Conservation (phyloP, 2,797 vertebrate species). For the Cuniculus paca region DNA sequence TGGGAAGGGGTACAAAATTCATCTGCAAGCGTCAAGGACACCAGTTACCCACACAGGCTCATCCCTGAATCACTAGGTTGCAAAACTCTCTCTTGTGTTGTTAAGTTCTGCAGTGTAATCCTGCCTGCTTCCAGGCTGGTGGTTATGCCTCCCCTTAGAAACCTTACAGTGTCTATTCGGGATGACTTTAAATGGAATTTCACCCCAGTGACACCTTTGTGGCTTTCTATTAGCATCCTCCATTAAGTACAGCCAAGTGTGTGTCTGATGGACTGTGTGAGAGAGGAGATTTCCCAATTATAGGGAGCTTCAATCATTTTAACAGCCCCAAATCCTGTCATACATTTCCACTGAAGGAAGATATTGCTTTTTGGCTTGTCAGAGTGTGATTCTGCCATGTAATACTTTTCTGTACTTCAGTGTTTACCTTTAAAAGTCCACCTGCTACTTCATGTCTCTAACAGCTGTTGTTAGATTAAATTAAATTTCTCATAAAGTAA, state of each 20-base stretch:
- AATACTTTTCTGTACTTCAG: constrained; percentile 13
- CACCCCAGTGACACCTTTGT: constrained; percentile 66
- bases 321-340: constrained; percentile 17
- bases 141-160: constrained; percentile 72
- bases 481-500: constrained; percentile 70
- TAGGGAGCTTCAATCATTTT: constrained; percentile 47
- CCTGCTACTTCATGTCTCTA: neutral
- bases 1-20: neutral
- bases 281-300: constrained; percentile 71
- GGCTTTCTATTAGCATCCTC: constrained; percentile 65
- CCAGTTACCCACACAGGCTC: neutral
- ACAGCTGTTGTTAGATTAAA: constrained; percentile 14
- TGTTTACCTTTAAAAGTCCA: constrained; percentile 63
- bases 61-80: neutral
- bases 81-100: constrained; percentile 30
- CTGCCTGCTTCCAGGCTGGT: constrained; percentile 28
- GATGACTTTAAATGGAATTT: constrained; percentile 74
- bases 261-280: constrained; percentile 50
- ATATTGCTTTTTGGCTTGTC: constrained; percentile 61
- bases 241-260: constrained; percentile 74
- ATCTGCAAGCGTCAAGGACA: neutral
- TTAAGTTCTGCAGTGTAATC: constrained; percentile 59
- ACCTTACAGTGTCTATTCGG: constrained; percentile 52
- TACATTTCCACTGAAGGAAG: neutral
- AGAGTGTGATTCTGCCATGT: neutral